Evolutionary conservation across 2,113 vertebrate species (phyloP), one percentile per base, ranked within the genome.

Genomic region (Leptodactylus fuscus): DNA sequence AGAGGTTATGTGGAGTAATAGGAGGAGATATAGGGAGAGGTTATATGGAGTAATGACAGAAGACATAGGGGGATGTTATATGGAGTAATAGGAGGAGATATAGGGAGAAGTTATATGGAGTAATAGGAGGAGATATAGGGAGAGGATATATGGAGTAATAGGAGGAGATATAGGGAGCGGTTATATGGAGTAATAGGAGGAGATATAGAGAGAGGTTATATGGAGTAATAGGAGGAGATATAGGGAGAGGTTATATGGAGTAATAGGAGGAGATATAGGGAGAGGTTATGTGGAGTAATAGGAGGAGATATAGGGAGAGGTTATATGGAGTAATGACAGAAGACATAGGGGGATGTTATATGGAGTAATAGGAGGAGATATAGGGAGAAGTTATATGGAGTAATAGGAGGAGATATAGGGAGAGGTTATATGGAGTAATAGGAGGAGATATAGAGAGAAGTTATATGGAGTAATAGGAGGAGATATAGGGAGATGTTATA

Each of bases 401-500:
- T 51, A 51, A 51, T 51, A 51, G 48, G 48, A 44, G 41, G 41
- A 44, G 41, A 44, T 44, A 44, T 44, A 44, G 41, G 41, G 41
- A 44, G 41, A 44, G 41, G 41, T 44, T 44, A 44, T 44, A 44
- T 44, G 41, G 41, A 44, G 41, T 44, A 44, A 44, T 44, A 44
- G 41, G 41, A 44, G 41, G 41, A 48, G 46, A 48, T 48, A 48
- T 48, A 48, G 46, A 10, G 58, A 3, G 24, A 29, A 0, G n/a
- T 60, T 60, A 60, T 60, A 60, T 60, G 58, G n/a, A 60, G 58
- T 60, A 60, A 60, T 60, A 60, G 2, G n/a, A 60, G 58, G n/a
- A 60, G 24, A 12, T 29, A 60, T 60, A 60, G 58, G 58, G 58
- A 13, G 24, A 55, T 0, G 46, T 48, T 51, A 51, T 51, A 49